Percentiles rank a stretch among this genome's conserved stretches.
Conservation (phyloP, 2,888 invertebrate genomes). For the Terebella lapidaria region DNA sequence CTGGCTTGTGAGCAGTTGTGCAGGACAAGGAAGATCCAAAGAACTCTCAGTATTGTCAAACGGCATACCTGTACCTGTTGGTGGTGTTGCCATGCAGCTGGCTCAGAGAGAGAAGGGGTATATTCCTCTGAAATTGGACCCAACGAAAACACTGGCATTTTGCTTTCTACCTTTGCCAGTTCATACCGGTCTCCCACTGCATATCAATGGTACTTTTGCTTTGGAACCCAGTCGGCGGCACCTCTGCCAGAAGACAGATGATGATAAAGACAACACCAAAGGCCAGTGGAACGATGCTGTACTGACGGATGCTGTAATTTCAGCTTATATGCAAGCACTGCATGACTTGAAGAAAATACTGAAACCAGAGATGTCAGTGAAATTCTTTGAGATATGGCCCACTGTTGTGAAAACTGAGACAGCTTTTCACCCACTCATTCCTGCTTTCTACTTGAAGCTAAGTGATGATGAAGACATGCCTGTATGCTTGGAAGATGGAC, state of each 20-base stretch:
- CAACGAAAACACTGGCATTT: slow-evolving; percentile 5
- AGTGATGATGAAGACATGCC: neutral
- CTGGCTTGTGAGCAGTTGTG: slow-evolving; percentile 21
- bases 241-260: slow-evolving; percentile 29
- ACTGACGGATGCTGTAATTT: slow-evolving; percentile 24
- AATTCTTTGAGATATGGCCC: slow-evolving; percentile 23
- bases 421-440: slow-evolving; percentile 13
- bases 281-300: slow-evolving; percentile 31
- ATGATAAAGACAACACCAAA: slow-evolving; percentile 30
- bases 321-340: slow-evolving; percentile 24
- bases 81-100: slow-evolving; percentile 31
- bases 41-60: slow-evolving; percentile 8
- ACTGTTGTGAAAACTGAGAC: neutral
- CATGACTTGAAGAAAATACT: slow-evolving; percentile 17
- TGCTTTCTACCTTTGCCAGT: slow-evolving; percentile 31
- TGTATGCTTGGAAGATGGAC: slow-evolving; percentile 3
- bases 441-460: slow-evolving; percentile 11
- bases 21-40: slow-evolving; percentile 14
- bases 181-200: slow-evolving; percentile 31
- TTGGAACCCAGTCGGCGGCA: slow-evolving; percentile 34
- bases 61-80: slow-evolving; percentile 24
- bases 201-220: slow-evolving; percentile 42
- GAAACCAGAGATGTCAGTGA: slow-evolving; percentile 3
- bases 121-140: slow-evolving; percentile 7
- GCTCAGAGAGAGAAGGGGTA: slow-evolving; percentile 12